Evolutionary conservation across 1,140 invertebrate genomes (phyloP), one percentile per base, ranked within the genome.

Genomic region (Physella acuta): DNA sequence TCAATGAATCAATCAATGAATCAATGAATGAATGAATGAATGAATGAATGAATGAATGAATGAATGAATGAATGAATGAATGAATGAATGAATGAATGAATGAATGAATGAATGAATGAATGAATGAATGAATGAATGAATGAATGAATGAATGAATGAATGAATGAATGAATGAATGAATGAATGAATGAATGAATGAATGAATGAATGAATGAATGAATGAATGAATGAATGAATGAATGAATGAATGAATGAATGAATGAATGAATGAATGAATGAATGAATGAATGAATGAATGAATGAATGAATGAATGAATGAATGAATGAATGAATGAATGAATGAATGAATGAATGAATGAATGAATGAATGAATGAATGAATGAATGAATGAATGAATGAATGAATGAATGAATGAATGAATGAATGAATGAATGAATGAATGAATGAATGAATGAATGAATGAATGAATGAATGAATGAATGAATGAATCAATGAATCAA

Each of bases 11-110:
- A 44, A 44, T 44, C 39, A 44, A 44, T 44, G 39, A 44, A 44
- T 44, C 8, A 44, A 44, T 8, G 8, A 44, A 44, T 44, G 53
- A 55, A 55, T 55, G 53, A 55, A n/a, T 55, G 53, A 55, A 28
- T 55, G 53, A 55, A 28, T 55, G 11, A 55, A 44, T 44, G 8
- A 44, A 44, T 44, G 39, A 44, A 44, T 44, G 39, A 44, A 44
- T 44, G 8, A 44, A 44, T 44, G 39, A 44, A 44, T 44, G 39
- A 44, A 44, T 44, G 8, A 44, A 44, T 44, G 39, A 44, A 44
- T 44, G 8, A 44, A 44, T 44, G 39, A 44, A 44, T 44, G 39
- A 44, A 44, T 44, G 8, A 44, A 44, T 44, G 39, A 44, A 44
- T 44, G 39, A 44, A 44, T 44, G 8, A 44, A 44, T 44, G 39